Percentiles rank a stretch among this genome's conserved stretches.
phyloP scores from a whole-genome alignment of 2,888 invertebrate species.

The Trileptium ribeirensis region DNA sequence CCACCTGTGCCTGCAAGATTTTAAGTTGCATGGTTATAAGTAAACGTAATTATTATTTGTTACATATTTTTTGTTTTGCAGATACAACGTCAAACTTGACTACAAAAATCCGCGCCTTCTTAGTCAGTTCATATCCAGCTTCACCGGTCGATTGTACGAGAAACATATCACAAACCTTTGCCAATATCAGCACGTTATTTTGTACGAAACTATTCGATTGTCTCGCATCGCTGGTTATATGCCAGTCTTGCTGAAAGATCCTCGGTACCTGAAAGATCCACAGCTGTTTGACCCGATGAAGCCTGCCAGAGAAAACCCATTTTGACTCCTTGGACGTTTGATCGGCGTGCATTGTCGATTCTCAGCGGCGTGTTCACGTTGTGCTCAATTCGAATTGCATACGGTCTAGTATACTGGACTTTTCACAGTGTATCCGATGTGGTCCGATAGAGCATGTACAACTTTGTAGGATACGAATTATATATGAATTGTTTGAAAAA shows the following conservation, averaged over 20 bases:
- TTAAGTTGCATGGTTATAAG: background rate
- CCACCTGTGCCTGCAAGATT: too few relatives aligned
- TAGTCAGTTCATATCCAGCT: constrained; percentile 90
- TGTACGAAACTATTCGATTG: constrained; percentile 37
- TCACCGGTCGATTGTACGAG: constrained; percentile 84
- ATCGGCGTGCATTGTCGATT: too few relatives aligned
- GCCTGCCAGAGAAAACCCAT: constrained; percentile 57
- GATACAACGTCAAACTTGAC: constrained; percentile 59
- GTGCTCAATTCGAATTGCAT: too few relatives aligned
- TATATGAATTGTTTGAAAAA: too few relatives aligned
- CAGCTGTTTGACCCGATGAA: constrained; percentile 79
- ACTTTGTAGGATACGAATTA: too few relatives aligned
- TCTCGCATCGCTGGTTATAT: constrained; percentile 62
- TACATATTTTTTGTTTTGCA: constrained; percentile 77
- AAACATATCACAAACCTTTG: constrained; percentile 74
- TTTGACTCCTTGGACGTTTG: too few relatives aligned
- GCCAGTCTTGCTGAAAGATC: constrained; percentile 72
- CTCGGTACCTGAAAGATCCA: constrained; percentile 74
- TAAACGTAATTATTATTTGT: background rate
- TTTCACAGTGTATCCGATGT: too few relatives aligned
- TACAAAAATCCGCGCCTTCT: constrained; percentile 71
- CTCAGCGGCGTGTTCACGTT: too few relatives aligned
- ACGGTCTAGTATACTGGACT: too few relatives aligned
- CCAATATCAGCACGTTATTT: constrained; percentile 8
- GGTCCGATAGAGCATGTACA: too few relatives aligned